phyloP scores from a whole-genome alignment of 2,888 invertebrate species.

The Plusia festucae region DNA sequence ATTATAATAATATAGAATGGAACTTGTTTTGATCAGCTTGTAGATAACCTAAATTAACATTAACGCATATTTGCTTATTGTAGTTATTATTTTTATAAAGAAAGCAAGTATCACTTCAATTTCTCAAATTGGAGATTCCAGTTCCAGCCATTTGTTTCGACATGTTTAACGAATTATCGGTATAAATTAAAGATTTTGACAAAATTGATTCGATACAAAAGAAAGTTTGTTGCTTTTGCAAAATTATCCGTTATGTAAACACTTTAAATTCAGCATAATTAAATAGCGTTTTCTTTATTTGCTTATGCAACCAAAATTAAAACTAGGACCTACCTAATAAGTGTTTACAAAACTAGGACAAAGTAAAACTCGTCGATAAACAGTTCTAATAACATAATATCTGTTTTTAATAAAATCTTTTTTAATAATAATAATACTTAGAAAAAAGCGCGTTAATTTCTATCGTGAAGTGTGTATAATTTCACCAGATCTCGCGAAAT shows the following conservation, averaged over 20 bases:
- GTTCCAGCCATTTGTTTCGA: too few relatives aligned
- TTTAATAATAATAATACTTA: too few relatives aligned
- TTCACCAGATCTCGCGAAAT: too few relatives aligned
- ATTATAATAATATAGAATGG: neutral
- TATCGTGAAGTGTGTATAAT: too few relatives aligned
- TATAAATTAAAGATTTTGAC: neutral
- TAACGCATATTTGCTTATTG: neutral
- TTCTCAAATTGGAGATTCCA: too few relatives aligned
- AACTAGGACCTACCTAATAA: slow-evolving; percentile 37
- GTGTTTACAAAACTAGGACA: neutral
- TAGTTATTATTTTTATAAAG: slow-evolving; percentile 15
- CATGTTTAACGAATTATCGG: neutral
- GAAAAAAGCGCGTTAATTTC: too few relatives aligned
- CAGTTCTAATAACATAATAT: neutral
- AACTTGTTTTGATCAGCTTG: slow-evolving; percentile 20
- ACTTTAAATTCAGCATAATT: neutral
- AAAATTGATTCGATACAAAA: neutral
- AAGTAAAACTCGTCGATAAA: neutral
- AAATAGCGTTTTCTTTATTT: slow-evolving; percentile 30
- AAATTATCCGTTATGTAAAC: neutral
- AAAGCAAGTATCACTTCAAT: too few relatives aligned
- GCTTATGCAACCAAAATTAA: slow-evolving; percentile 50
- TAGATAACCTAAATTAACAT: slow-evolving; percentile 6
- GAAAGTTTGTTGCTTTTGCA: neutral
- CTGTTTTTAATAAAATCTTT: too few relatives aligned